These are phyloP conservation scores for Andricus quercusramuli DNA, from an alignment of 2,888 invertebrate genomes.

Conservation along the genomic window DNA sequence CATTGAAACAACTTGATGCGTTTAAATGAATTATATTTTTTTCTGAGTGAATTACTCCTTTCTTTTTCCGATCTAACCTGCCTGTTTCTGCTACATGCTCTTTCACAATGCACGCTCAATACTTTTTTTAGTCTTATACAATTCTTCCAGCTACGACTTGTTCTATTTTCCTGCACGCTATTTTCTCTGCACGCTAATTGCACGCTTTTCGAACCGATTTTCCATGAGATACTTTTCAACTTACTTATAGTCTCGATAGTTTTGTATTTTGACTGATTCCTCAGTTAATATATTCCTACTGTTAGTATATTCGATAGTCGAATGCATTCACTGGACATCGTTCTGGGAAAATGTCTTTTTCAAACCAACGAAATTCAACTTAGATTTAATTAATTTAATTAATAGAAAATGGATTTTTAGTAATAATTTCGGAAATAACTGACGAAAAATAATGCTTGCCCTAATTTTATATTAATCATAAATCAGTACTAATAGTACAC, in stretches of 20 bases:
- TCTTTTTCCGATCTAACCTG: conserved; percentile 48
- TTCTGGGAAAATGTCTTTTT: conserved; percentile 10
- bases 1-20: neutral
- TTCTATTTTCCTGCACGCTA: conserved; percentile 70
- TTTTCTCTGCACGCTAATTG: conserved; percentile 75
- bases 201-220: conserved; percentile 71
- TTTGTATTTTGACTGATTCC: conserved; percentile 42
- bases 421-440: neutral
- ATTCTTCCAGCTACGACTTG: conserved; percentile 57
- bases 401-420: neutral
- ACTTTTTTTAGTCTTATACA: conserved; percentile 47
- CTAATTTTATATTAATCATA: neutral
- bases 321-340: conserved; percentile 23
- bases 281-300: conserved; percentile 32
- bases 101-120: conserved; percentile 49
- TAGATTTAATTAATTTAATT: neutral
- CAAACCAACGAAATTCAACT: neutral
- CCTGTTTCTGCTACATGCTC: conserved; percentile 55
- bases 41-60: conserved; percentile 38
- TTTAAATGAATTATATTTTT: neutral
- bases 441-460: neutral
- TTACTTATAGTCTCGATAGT: conserved; percentile 48
- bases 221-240: conserved; percentile 58
- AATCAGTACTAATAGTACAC: neutral
- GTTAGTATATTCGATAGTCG: conserved; percentile 34